phyloP scores from a whole-genome alignment of 2,888 invertebrate species.

The Gymnocheta viridis region DNA sequence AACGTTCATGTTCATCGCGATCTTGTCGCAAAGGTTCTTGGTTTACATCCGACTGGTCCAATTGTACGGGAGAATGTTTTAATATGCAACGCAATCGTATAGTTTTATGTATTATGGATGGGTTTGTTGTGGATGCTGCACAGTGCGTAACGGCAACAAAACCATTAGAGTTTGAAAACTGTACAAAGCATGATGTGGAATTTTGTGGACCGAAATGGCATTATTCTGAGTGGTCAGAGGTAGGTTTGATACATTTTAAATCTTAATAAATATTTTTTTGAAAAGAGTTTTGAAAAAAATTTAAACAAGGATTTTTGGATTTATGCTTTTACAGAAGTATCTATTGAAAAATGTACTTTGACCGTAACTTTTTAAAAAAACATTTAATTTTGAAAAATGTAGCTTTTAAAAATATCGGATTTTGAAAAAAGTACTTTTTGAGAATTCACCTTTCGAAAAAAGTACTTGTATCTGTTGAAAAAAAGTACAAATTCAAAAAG shows the following conservation, averaged over 20 bases:
- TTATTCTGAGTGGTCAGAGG: constrained; percentile 85
- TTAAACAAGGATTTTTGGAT: not conserved
- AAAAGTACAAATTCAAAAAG: not conserved
- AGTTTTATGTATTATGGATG: constrained; percentile 75
- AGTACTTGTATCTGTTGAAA: not conserved
- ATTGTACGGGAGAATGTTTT: constrained; percentile 79
- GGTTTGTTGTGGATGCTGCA: constrained; percentile 73
- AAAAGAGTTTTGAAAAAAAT: not conserved
- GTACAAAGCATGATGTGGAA: constrained; percentile 80
- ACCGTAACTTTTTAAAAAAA: not conserved
- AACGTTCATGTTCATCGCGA: constrained; percentile 84
- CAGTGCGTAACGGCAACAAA: constrained; percentile 85
- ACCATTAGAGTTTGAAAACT: constrained; percentile 86
- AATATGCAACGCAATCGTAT: constrained; percentile 74
- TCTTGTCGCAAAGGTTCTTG: constrained; percentile 88
- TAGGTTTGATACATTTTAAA: constrained; percentile 71
- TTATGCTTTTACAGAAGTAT: not conserved
- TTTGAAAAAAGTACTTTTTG: not conserved
- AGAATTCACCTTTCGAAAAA: not conserved
- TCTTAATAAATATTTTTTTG: not conserved
- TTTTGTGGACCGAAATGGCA: constrained; percentile 82
- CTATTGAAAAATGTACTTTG: not conserved
- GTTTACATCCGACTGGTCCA: constrained; percentile 90
- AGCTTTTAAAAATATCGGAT: not conserved
- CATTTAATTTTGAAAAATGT: not conserved